These are phyloP conservation scores for Halcyon malimbica DNA, from an alignment of 2,113 vertebrate genomes.

Conservation along the genomic window DNA sequence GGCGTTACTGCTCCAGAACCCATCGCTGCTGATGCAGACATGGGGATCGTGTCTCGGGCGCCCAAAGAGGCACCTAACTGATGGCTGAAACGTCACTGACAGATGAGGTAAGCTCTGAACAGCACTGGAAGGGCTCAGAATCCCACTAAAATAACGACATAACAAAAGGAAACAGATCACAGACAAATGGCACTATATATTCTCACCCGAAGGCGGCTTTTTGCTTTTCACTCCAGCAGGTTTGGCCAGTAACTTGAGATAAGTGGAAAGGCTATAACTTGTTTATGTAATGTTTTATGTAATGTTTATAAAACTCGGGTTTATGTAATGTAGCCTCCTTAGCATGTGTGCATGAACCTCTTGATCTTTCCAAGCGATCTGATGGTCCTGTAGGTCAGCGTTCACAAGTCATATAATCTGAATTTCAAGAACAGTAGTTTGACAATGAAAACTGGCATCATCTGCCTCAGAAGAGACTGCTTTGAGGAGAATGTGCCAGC, in stretches of 20 bases:
- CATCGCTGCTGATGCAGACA: neutral
- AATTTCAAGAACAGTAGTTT: neutral
- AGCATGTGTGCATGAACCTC: neutral
- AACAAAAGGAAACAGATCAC: neutral
- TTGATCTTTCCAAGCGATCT: neutral
- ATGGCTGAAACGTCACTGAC: neutral
- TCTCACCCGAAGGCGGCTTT: neutral
- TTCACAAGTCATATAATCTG: neutral
- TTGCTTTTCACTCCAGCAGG: neutral
- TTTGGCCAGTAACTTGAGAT: neutral
- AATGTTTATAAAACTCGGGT: neutral
- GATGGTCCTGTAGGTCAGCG: neutral
- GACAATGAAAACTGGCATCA: neutral
- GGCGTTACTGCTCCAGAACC: neutral
- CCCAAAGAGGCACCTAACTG: neutral
- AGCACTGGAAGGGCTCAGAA: neutral
- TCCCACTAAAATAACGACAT: neutral
- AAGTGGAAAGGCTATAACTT: neutral
- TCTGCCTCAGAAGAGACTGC: neutral
- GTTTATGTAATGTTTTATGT: neutral
- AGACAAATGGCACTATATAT: neutral
- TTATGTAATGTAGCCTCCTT: neutral
- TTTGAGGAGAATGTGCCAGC: neutral
- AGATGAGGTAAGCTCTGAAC: neutral
- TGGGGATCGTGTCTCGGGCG: neutral